phyloP scores from a whole-genome alignment of 2,888 invertebrate species.

The Pediacus dermestoides region DNA sequence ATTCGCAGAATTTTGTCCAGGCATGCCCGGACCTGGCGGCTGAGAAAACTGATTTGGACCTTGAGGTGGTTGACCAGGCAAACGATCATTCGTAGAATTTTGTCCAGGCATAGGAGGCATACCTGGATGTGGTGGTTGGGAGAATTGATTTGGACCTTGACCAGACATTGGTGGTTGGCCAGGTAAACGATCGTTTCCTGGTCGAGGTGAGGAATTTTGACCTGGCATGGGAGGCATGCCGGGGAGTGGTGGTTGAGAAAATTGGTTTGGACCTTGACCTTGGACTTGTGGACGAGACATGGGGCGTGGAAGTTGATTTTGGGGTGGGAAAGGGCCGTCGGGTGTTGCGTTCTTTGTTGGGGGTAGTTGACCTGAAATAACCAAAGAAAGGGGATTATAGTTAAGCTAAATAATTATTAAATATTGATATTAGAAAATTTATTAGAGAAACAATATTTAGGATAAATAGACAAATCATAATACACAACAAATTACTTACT shows the following conservation, averaged over 20 bases:
- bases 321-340: slow-evolving; percentile 2
- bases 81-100: slow-evolving; percentile 8
- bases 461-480: too few relatives aligned
- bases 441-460: too few relatives aligned
- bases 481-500: too few relatives aligned
- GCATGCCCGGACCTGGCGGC: background rate
- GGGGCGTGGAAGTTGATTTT: slow-evolving; percentile 3
- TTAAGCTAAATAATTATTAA: too few relatives aligned
- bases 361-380: background rate
- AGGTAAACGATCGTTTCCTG: slow-evolving; percentile 20
- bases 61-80: slow-evolving; percentile 16
- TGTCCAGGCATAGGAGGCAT: slow-evolving; percentile 10
- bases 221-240: slow-evolving; percentile 34
- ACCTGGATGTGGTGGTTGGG: slow-evolving; percentile 4
- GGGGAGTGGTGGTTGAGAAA: slow-evolving; percentile 17
- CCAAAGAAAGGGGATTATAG: too few relatives aligned
- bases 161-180: slow-evolving; percentile 15
- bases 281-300: background rate
- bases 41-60: slow-evolving; percentile 4
- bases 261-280: slow-evolving; percentile 2
- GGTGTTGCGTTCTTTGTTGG: slow-evolving; percentile 2
- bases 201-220: slow-evolving; percentile 6
- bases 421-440: too few relatives aligned
- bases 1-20: slow-evolving; percentile 2
- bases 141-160: slow-evolving; percentile 11